A percentile compares a stretch with the other conserved stretches of the same genome.
Evolutionary conservation across 2,113 vertebrate genomes (phyloP).

Genomic region (Strix uralensis): DNA sequence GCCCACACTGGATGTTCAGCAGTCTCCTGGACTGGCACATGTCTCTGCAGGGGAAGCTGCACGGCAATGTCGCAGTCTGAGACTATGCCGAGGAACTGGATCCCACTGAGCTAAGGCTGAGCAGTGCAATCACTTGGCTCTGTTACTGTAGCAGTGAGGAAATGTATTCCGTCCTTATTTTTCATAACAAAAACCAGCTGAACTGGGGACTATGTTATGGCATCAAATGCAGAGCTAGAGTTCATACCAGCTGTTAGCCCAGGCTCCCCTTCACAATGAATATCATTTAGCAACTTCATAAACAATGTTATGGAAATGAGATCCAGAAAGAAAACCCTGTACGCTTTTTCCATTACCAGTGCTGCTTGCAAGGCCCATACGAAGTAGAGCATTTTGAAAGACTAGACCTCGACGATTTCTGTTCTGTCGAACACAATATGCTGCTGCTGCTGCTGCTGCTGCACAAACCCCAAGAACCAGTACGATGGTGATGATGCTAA

Average conservation of each 20-base stretch:
- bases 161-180: background rate
- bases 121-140: background rate
- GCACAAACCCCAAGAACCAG: fast-evolving
- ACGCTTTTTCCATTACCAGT: background rate
- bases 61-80: background rate
- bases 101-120: background rate
- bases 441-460: background rate
- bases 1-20: background rate
- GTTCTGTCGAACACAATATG: fast-evolving
- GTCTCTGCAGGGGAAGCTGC: background rate
- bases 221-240: background rate
- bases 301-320: background rate
- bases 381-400: background rate
- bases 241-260: background rate
- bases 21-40: background rate
- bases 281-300: background rate
- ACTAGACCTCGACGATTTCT: background rate
- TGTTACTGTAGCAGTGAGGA: background rate
- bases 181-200: background rate
- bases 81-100: background rate
- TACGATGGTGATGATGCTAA: fast-evolving
- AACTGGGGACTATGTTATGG: fast-evolving
- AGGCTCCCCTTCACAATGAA: background rate
- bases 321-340: background rate
- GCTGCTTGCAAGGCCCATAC: background rate